Percentiles rank a stretch among this genome's conserved stretches.
These are phyloP conservation scores for Helleia helle DNA, from an alignment of 2,888 invertebrate species.

Conservation along the genomic window DNA sequence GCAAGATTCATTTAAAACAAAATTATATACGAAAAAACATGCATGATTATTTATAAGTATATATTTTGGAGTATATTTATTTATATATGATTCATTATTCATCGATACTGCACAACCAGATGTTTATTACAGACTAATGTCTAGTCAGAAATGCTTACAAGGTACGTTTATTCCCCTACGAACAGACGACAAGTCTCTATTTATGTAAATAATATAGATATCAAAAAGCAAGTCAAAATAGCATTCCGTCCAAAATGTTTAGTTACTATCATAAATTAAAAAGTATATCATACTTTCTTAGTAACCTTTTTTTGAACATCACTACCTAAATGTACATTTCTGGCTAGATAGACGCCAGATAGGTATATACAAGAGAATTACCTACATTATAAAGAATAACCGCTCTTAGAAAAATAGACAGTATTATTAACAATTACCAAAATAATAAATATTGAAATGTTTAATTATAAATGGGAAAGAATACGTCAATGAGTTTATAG, in stretches of 20 bases:
- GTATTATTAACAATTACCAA: neutral
- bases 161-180: neutral
- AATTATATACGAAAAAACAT: too few relatives aligned
- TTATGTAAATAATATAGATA: slow-evolving; percentile 18
- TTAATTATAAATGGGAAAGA: too few relatives aligned
- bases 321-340: neutral
- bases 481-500: too few relatives aligned
- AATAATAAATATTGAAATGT: neutral
- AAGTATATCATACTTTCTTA: neutral
- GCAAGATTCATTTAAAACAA: too few relatives aligned
- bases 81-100: neutral
- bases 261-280: slow-evolving; percentile 31
- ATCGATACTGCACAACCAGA: neutral
- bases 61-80: neutral
- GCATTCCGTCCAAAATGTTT: slow-evolving; percentile 53
- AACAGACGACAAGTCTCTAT: neutral
- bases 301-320: neutral
- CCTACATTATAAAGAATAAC: too few relatives aligned
- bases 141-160: neutral
- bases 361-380: neutral
- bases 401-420: too few relatives aligned
- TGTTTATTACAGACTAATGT: neutral
- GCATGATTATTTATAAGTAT: neutral
- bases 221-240: slow-evolving; percentile 26
- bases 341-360: neutral